These are phyloP conservation scores for Bos javanicus DNA, from an alignment of 2,113 vertebrate species.

Conservation along the genomic window DNA sequence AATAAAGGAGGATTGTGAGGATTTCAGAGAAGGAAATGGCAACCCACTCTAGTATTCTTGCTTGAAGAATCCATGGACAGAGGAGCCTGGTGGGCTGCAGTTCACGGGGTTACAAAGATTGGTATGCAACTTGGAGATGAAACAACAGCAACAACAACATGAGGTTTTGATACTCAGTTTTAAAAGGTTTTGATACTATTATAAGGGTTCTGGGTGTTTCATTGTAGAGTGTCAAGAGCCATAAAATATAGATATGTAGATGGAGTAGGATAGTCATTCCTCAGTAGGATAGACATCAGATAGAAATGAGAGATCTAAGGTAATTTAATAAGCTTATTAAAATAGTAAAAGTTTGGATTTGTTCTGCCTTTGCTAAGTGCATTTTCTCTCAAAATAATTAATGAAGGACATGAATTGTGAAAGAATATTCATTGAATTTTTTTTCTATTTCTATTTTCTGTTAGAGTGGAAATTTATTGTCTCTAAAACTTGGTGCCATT, in stretches of 20 bases:
- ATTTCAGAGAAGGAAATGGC: background rate
- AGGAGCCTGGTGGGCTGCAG: background rate
- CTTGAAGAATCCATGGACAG: background rate
- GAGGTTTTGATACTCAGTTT: background rate
- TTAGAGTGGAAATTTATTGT: background rate
- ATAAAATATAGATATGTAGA: background rate
- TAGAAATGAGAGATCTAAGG: background rate
- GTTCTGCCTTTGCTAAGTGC: background rate
- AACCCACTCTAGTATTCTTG: background rate
- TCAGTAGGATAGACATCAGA: background rate
- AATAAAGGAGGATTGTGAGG: background rate
- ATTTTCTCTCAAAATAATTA: conserved; percentile 11
- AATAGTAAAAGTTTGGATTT: background rate
- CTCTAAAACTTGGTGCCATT: background rate
- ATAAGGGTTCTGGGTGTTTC: background rate
- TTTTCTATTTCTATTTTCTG: conserved; percentile 13
- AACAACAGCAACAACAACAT: background rate
- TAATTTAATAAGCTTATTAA: background rate
- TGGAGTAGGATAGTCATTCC: background rate
- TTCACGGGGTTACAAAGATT: background rate
- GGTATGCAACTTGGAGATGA: rapidly evolving
- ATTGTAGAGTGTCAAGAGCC: background rate
- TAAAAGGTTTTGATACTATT: background rate
- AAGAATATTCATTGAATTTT: background rate
- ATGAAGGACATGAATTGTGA: background rate